Percentiles rank a stretch among this genome's conserved stretches.
These are phyloP conservation scores for Rhinolophus ferrumequinum DNA, from an alignment of 2,113 vertebrate species.

Conservation along the genomic window DNA sequence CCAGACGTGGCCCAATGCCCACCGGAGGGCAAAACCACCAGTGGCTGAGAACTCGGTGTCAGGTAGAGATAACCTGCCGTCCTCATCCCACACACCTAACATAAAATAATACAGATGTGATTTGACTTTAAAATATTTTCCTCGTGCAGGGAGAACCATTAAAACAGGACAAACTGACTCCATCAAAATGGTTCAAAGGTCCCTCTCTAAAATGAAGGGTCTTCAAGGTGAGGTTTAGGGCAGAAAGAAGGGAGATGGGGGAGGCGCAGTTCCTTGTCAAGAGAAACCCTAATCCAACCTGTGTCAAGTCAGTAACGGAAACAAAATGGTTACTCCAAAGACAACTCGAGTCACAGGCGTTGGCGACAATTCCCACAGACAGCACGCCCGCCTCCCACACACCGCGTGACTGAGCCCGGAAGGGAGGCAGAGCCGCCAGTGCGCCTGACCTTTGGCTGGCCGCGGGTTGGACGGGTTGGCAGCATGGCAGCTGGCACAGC, in stretches of 20 bases:
- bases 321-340: accelerated
- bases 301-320: not conserved
- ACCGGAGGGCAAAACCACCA: too few relatives aligned
- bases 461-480: constrained; percentile 90
- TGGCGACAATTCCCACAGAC: too few relatives aligned
- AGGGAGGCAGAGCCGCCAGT: not conserved
- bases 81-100: not conserved
- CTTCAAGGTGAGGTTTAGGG: not conserved
- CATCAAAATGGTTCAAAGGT: not conserved
- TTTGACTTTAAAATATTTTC: not conserved
- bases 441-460: constrained; percentile 90
- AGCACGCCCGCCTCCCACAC: accelerated
- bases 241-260: not conserved
- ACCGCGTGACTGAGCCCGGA: not conserved
- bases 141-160: not conserved
- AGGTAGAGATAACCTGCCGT: not conserved
- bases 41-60: too few relatives aligned
- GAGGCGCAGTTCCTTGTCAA: not conserved
- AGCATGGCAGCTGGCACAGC: constrained; percentile 94
- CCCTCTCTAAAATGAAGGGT: not conserved
- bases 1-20: not conserved
- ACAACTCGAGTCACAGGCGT: too few relatives aligned
- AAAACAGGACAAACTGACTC: not conserved
- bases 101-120: accelerated
- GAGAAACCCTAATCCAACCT: too few relatives aligned